Evolutionary conservation across 2,888 invertebrate genomes (phyloP).

Genomic region (Ochropleura leucogaster): DNA sequence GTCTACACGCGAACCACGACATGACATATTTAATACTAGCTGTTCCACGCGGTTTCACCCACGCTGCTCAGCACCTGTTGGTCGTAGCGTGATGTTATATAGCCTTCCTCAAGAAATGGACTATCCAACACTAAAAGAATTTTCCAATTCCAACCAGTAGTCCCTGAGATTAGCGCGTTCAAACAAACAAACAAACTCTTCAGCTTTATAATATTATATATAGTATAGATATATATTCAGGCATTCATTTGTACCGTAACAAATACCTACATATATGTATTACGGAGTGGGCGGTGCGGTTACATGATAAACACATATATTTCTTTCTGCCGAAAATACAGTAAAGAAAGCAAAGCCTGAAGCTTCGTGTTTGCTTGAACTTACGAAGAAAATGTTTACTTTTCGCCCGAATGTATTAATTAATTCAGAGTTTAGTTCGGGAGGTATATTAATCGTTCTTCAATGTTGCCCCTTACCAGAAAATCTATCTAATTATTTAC

Average conservation of each 20-base stretch:
- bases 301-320: conserved; percentile 28
- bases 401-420: not conserved
- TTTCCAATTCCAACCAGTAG: too few species aligned
- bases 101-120: too few species aligned
- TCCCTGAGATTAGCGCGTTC: too few species aligned
- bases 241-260: conserved; percentile 34
- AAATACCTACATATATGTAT: conserved; percentile 16
- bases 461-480: not conserved
- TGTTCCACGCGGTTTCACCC: too few species aligned
- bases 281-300: conserved; percentile 17
- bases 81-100: too few species aligned
- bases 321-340: conserved; percentile 20
- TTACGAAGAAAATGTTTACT: not conserved
- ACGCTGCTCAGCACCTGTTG: too few species aligned
- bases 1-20: conserved; percentile 25
- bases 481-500: not conserved
- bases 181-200: too few species aligned
- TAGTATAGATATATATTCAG: conserved; percentile 28
- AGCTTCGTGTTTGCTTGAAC: not conserved
- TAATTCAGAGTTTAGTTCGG: not conserved
- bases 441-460: not conserved
- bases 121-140: too few species aligned
- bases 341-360: not conserved
- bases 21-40: too few species aligned
- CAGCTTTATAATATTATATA: too few species aligned